Evolutionary conservation across 2,888 invertebrate species (phyloP), one percentile per base, ranked within the genome.

Genomic region (Orthosia cruda): DNA sequence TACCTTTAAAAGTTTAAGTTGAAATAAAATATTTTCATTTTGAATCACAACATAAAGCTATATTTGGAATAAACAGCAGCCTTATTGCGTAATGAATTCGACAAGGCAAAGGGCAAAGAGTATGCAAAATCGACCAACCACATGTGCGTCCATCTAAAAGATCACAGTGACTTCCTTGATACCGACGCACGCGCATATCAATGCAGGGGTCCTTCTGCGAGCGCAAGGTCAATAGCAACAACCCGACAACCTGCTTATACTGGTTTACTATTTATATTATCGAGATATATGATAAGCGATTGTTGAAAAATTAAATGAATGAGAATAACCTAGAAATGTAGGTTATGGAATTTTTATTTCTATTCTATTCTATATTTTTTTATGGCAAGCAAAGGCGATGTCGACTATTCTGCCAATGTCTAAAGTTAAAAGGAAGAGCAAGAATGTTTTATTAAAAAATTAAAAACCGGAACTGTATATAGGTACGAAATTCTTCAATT

Each of bases 151-250:
- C 61, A n/a, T 62, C 61, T 68, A n/a, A 57, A 81, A 77, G 71
- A 71, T 71, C 54, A 58, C 62, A 49, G 49, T 32, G 23, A 71
- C 61, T 80, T 80, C 77, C 61, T 71, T 66, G 65, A 77, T 61
- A 32, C 18, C 50, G 32, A 3, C 32, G 45, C 58, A 61, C 16
- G 40, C 64, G 54, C 64, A 57, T 40, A 13, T 47, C 16, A 70
- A 64, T 70, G 70, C 45, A 40, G 79, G n/a, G 5, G 77, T 79
- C 79, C 77, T 79, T 77, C 70, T 62, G 32, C 18, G 20, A 9
- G 9, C 4, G 45, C 40, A 77, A 81, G 76, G 70, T 59, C 59
- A 75, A 74, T 54, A 58, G 13, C 52, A 45, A 40, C 47, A 11
- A 0, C 16, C 11, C 52, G 23, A 26, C 15, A 57, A 52, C 18